phyloP scores from a whole-genome alignment of 2,113 vertebrate genomes.

The Chiloscyllium plagiosum region DNA sequence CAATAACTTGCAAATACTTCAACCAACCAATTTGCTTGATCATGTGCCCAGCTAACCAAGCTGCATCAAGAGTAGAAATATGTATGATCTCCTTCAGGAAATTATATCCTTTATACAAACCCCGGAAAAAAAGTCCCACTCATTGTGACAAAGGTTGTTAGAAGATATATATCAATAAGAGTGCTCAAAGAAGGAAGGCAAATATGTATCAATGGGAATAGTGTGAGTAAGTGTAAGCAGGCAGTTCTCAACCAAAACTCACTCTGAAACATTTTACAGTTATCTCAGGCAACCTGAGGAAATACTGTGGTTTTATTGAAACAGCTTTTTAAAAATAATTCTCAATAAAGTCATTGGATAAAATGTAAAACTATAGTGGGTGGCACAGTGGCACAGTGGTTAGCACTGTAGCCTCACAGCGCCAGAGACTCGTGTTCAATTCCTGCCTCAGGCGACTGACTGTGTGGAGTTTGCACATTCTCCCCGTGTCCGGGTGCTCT shows the following conservation, averaged over 20 bases:
- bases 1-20: background rate
- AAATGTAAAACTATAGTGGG: no score
- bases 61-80: background rate
- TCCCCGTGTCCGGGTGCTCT: no score
- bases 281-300: background rate
- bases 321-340: background rate
- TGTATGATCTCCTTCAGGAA: background rate
- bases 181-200: no score
- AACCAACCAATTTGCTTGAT: background rate
- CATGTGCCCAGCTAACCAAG: background rate
- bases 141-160: background rate
- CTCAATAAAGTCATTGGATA: background rate
- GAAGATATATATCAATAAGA: no score
- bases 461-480: no score
- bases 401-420: no score
- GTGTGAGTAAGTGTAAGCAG: background rate
- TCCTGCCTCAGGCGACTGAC: no score
- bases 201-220: background rate
- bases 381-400: background rate
- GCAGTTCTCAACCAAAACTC: background rate
- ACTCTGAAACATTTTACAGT: background rate
- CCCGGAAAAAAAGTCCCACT: background rate
- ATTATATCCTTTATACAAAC: background rate
- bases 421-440: no score
- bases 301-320: background rate